These are phyloP conservation scores for Megaustenia siamemsis DNA, from an alignment of 2,888 invertebrate genomes.

Conservation along the genomic window DNA sequence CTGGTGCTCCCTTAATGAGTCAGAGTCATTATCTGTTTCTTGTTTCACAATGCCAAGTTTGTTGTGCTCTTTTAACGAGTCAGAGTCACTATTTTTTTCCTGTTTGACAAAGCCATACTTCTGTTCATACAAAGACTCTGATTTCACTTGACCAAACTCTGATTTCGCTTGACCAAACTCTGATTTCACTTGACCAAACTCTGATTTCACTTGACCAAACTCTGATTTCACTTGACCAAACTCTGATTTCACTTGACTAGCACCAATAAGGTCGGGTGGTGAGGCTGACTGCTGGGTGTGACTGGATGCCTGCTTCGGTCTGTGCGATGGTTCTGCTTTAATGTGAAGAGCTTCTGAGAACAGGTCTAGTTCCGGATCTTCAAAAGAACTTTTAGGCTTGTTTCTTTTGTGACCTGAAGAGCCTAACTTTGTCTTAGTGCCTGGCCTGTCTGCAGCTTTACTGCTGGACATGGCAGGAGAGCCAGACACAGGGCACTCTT, in stretches of 20 bases:
- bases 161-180: no score
- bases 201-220: no score
- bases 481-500: neutral
- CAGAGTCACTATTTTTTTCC: no score
- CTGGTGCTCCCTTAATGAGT: neutral
- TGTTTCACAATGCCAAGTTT: neutral
- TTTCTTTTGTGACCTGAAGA: constrained; percentile 19
- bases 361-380: constrained; percentile 35
- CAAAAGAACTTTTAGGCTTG: neutral
- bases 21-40: neutral
- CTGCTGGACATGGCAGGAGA: neutral
- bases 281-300: neutral
- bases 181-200: no score
- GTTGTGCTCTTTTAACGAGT: no score
- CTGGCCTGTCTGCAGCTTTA: neutral
- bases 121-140: neutral
- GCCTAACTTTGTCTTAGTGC: neutral
- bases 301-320: neutral
- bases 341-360: constrained; percentile 45
- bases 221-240: no score
- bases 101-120: neutral
- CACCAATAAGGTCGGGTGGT: neutral
- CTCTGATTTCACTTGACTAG: no score
- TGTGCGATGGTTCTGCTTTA: constrained; percentile 33
- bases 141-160: no score